phyloP scores from a whole-genome alignment of 2,797 vertebrate species.

The Platyrinchus mystaceus region DNA sequence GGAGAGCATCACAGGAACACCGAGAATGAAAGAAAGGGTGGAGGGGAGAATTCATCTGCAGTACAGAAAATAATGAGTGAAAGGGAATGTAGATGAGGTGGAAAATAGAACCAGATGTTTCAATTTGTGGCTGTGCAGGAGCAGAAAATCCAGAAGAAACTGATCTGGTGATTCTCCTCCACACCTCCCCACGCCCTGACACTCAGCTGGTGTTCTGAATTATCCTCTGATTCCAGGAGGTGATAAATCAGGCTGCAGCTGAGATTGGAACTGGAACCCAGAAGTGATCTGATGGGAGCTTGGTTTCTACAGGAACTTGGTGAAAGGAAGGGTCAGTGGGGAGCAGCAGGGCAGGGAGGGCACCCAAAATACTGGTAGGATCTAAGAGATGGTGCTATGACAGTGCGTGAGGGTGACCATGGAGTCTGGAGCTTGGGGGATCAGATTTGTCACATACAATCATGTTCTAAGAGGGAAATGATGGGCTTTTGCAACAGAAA shows the following conservation, averaged over 20 bases:
- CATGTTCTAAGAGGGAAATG: not conserved
- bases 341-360: not conserved
- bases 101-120: constrained; percentile 57
- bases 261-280: not conserved
- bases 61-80: not conserved
- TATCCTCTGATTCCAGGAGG: not conserved
- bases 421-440: not conserved
- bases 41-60: not conserved
- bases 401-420: fast-evolving
- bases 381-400: not conserved
- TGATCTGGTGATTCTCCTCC: not conserved
- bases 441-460: fast-evolving
- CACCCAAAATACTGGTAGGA: not conserved
- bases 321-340: not conserved
- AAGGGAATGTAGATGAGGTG: constrained; percentile 35
- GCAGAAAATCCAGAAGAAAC: constrained; percentile 13
- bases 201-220: not conserved
- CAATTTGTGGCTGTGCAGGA: constrained; percentile 3
- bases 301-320: not conserved
- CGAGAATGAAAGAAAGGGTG: not conserved
- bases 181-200: not conserved
- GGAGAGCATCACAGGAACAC: not conserved
- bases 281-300: not conserved
- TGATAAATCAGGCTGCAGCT: not conserved
- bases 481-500: not conserved